Conservation (phyloP, 2,113 vertebrate genomes). For the Egretta garzetta region DNA sequence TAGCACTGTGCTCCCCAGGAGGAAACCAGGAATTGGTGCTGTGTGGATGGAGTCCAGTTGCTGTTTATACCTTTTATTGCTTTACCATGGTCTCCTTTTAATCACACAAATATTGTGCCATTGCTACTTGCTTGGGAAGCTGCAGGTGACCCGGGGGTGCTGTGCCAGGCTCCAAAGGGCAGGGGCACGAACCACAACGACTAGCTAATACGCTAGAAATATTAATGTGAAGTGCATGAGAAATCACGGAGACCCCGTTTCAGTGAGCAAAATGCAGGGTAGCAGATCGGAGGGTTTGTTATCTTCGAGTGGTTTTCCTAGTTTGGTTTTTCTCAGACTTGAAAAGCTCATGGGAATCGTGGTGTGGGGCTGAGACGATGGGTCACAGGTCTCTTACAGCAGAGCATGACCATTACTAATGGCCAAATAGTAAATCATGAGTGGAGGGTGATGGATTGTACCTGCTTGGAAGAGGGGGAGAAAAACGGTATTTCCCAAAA, state of each 20-base stretch:
- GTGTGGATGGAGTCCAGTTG: not conserved
- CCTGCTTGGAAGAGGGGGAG: not conserved
- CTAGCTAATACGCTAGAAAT: not conserved
- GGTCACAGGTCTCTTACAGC: not conserved
- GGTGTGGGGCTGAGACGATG: not conserved
- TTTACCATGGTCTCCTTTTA: not conserved
- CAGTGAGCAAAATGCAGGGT: not conserved
- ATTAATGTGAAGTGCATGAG: not conserved
- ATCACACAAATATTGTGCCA: not conserved
- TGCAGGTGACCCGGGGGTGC: not conserved
- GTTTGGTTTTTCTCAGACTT: not conserved
- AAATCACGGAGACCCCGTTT: rapidly evolving
- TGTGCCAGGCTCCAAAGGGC: not conserved
- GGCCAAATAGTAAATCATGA: not conserved
- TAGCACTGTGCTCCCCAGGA: not conserved
- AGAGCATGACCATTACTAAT: not conserved
- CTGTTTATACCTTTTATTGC: not conserved
- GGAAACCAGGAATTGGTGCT: rapidly evolving
- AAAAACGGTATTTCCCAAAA: not conserved
- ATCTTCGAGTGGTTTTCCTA: not conserved
- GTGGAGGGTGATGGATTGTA: not conserved
- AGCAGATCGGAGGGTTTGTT: not conserved
- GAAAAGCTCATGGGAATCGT: not conserved
- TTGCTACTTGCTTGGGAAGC: not conserved
- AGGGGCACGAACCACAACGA: not conserved